Evolutionary conservation across 2,113 vertebrate genomes (phyloP).

Genomic region (Ondatra zibethicus): DNA sequence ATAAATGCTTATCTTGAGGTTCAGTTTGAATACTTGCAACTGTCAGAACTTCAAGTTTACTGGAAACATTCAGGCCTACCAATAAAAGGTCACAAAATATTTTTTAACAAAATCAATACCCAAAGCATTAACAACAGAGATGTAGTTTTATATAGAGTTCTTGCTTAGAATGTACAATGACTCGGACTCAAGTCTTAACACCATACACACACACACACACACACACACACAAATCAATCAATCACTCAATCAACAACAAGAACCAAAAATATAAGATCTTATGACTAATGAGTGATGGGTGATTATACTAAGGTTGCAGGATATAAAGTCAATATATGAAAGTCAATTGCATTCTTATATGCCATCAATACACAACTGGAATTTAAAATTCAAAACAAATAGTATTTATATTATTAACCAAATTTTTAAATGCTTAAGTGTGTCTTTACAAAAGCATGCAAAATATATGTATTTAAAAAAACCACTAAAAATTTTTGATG

Average conservation of each 20-base stretch:
- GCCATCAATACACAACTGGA: neutral
- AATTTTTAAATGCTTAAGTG: neutral
- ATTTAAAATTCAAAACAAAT: neutral
- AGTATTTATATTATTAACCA: neutral
- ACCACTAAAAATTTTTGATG: neutral
- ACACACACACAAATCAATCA: neutral
- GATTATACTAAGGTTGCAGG: neutral
- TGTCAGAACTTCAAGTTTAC: neutral
- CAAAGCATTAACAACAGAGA: neutral
- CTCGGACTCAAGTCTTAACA: neutral
- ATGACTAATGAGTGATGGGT: neutral
- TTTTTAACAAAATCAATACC: neutral
- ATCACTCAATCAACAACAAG: neutral
- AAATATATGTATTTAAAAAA: neutral
- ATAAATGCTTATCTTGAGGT: conserved; percentile 1
- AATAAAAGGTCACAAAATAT: neutral
- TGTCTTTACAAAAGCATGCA: neutral
- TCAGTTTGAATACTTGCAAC: neutral
- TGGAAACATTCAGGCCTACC: neutral
- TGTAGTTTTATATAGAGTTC: neutral
- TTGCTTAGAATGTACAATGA: neutral
- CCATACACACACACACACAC: neutral
- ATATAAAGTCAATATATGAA: neutral
- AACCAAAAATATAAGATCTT: neutral
- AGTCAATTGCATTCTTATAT: neutral